Evolutionary conservation across 2,888 invertebrate species (phyloP), one percentile per base, ranked within the genome.

Genomic region (Nomada fabriciana): DNA sequence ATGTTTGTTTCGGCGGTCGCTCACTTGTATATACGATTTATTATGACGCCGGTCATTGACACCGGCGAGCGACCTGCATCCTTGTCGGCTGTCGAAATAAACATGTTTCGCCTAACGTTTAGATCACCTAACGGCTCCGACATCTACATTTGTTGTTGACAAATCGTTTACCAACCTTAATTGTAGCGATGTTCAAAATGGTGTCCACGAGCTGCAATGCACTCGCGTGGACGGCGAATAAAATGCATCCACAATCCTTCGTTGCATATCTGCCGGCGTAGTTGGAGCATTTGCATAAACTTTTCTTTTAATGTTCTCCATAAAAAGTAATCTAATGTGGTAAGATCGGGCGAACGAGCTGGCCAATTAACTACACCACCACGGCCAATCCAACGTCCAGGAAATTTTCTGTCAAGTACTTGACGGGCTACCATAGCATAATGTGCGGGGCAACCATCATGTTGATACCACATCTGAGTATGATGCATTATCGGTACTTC

Each of bases 101-200:
- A n/a, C n/a, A n/a, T n/a, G n/a, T n/a, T n/a, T n/a, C n/a, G n/a
- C n/a, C n/a, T n/a, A n/a, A n/a, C n/a, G n/a, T n/a, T n/a, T n/a
- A n/a, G n/a, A n/a, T n/a, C n/a, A n/a, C n/a, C n/a, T n/a, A n/a
- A n/a, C n/a, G n/a, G n/a, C n/a, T n/a, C n/a, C n/a, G n/a, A n/a
- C n/a, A n/a, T n/a, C n/a, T n/a, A n/a, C n/a, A n/a, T n/a, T n/a
- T n/a, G n/a, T n/a, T n/a, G n/a, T n/a, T n/a, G n/a, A n/a, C n/a
- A n/a, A n/a, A 25, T 25, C 25, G 25, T n/a, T n/a, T n/a, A n/a
- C n/a, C n/a, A n/a, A 59, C 23, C 29, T 59, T 25, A 59, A 59
- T 59, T 59, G 25, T 25, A 60, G 29, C 36, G 59, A 60, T 60
- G 25, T 29, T 36, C 59, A 60, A 60, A 60, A 36, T 60, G 59